Evolutionary conservation across 2,888 invertebrate genomes (phyloP).

Genomic region (Hemicrepidius hirtus): DNA sequence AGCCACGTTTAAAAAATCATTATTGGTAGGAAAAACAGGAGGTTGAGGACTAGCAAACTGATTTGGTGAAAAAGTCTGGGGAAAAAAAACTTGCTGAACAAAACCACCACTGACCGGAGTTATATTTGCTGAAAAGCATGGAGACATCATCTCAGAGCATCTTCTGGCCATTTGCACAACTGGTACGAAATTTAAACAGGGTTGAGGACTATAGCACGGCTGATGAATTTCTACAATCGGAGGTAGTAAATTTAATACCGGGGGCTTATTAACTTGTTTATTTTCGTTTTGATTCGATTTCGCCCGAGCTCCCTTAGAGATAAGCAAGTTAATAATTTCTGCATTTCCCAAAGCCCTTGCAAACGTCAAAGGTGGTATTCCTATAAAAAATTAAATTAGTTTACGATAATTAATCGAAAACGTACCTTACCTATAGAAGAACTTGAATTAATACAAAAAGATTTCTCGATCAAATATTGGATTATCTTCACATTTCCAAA

Average conservation of each 20-base stretch:
- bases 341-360: conserved; percentile 64
- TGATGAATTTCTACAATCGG: conserved; percentile 23
- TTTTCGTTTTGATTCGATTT: too few species aligned
- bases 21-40: conserved; percentile 30
- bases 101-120: conserved; percentile 50
- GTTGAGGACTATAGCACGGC: conserved; percentile 11
- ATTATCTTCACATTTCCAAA: conserved; percentile 63
- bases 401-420: too few species aligned
- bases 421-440: conserved; percentile 64
- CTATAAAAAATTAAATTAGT: conserved; percentile 60
- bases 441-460: conserved; percentile 63
- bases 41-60: conserved; percentile 50
- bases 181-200: conserved; percentile 3
- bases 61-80: conserved; percentile 59
- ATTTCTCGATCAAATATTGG: conserved; percentile 62
- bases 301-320: conserved; percentile 61
- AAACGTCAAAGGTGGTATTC: conserved; percentile 67
- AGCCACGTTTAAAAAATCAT: conserved; percentile 52
- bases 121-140: conserved; percentile 49
- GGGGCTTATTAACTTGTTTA: not conserved
- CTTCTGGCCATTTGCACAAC: conserved; percentile 34
- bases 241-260: not conserved
- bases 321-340: conserved; percentile 58
- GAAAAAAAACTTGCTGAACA: conserved; percentile 56
- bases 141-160: conserved; percentile 53